These are phyloP conservation scores for Acronicta psi DNA, from an alignment of 2,888 invertebrate species.

Conservation along the genomic window DNA sequence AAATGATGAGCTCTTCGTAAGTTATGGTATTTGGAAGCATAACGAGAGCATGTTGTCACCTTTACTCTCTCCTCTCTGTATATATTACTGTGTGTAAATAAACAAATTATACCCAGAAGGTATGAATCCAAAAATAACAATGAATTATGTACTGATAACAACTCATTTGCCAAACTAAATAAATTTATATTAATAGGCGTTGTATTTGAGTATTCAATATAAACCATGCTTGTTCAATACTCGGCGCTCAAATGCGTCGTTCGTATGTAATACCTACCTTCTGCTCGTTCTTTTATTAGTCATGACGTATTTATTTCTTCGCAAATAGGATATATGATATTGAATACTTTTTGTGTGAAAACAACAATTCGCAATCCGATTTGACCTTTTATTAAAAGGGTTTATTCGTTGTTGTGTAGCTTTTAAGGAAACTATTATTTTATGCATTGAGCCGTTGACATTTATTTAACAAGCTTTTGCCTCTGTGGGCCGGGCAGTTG, in stretches of 20 bases:
- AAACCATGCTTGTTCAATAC: too few relatives aligned
- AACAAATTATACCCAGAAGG: too few relatives aligned
- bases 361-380: conserved; percentile 38
- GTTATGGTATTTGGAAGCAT: too few relatives aligned
- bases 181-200: too few relatives aligned
- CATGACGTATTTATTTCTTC: conserved; percentile 28
- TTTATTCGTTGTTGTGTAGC: conserved; percentile 31
- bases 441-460: conserved; percentile 50
- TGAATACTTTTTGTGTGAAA: conserved; percentile 34
- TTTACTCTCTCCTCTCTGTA: conserved; percentile 16
- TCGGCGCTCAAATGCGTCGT: too few relatives aligned
- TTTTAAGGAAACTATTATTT: conserved; percentile 49
- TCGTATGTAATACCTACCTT: conserved; percentile 5
- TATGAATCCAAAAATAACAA: too few relatives aligned
- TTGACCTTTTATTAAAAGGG: conserved; percentile 48
- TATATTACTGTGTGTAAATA: too few relatives aligned
- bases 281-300: conserved; percentile 9
- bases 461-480: conserved; percentile 27
- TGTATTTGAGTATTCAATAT: too few relatives aligned
- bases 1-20: too few relatives aligned
- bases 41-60: conserved; percentile 13
- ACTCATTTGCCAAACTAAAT: too few relatives aligned
- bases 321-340: conserved; percentile 40
- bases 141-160: too few relatives aligned
- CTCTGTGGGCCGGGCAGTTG: conserved; percentile 5